Evolutionary conservation across 2,888 invertebrate genomes (phyloP), one percentile per base, ranked within the genome.

Genomic region (Cetonia aurata): DNA sequence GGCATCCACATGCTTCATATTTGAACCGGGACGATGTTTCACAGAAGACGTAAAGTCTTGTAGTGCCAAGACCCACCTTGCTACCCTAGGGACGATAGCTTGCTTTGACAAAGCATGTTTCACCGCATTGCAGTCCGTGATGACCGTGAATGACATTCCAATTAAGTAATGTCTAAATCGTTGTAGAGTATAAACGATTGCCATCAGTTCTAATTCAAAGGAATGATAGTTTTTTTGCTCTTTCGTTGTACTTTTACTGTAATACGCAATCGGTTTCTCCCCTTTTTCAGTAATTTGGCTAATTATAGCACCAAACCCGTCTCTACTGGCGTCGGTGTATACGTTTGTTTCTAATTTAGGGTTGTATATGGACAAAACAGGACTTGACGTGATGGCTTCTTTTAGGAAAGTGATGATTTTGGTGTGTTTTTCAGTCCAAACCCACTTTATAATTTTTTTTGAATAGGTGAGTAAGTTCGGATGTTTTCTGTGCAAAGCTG

Each of bases 241-340:
- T 8, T 55, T 66, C 0, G 77, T 77, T 0, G 81, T 76, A 10
- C 25, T 25, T 25, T 25, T 25, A 25, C 25, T 25, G 25, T 25
- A 25, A 25, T 25, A 25, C 25, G 25, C 72, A 9, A 81, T 73
- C 12, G 74, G 74, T 31, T 73, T 57, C 48, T 71, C 42, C 50
- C 69, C 57, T 17, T 71, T 72, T 52, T 59, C 42, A 50, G 74
- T 71, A 52, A 57, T 44, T 71, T 79, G 79, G n/a, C 79, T 25
- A 9, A 79, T 56, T 6, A 78, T 76, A 4, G 74, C 79, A 1
- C 73, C 77, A 6, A 78, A 15, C 0, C 80, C 78, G 8, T 44
- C 6, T 52, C 73, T 62, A 59, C 76, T 77, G n/a, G 78, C 79
- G 70, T 80, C 79, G 3, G 77, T 79, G 70, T 79, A 79, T 13